Conservation (phyloP, 2,113 vertebrate genomes). For the mouse (Mus musculus) region DNA sequence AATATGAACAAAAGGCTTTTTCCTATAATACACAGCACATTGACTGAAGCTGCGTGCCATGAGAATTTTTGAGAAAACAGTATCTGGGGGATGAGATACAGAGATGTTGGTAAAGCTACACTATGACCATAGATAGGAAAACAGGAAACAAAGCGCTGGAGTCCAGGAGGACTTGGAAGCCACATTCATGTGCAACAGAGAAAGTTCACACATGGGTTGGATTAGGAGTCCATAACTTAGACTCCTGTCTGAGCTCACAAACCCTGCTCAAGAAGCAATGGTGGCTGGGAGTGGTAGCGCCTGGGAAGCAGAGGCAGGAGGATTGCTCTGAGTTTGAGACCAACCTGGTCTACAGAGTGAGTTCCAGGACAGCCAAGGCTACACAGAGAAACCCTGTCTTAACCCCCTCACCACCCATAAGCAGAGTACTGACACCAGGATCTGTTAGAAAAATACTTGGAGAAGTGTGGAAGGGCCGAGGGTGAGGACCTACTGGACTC, state of each 20-base stretch:
- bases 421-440: background rate
- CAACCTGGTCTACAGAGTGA: background rate
- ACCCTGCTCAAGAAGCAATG: background rate
- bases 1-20: background rate
- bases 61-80: background rate
- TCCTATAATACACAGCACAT: background rate
- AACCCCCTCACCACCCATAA: background rate
- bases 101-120: no score
- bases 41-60: background rate
- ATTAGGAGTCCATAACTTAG: background rate
- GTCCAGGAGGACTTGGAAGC: accelerated
- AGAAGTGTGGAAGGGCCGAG: background rate
- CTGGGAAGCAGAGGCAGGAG: background rate
- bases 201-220: background rate
- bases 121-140: background rate
- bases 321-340: background rate
- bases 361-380: background rate
- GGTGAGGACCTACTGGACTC: background rate
- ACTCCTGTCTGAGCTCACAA: background rate
- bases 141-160: background rate
- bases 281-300: background rate
- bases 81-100: background rate
- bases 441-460: background rate
- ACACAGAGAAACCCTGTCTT: background rate
- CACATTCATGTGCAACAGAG: background rate